Conservation (phyloP, 2,797 vertebrate genomes). For the Champsocephalus gunnari region DNA sequence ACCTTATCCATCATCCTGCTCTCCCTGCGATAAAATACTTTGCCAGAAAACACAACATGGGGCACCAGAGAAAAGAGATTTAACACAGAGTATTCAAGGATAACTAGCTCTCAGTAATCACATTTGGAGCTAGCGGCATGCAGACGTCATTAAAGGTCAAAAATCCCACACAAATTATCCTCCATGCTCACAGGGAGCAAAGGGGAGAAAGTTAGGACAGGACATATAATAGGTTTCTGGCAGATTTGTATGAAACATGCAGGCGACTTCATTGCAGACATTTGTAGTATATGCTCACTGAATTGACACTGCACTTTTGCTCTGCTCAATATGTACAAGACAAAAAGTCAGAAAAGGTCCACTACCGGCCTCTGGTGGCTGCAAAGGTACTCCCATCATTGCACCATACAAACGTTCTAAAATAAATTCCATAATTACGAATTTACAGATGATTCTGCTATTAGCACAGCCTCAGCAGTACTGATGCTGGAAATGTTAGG, state of each 20-base stretch:
- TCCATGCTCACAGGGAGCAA: not conserved
- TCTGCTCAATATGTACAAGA: too few species aligned
- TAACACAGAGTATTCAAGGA: conserved; percentile 55
- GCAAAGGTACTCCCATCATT: too few species aligned
- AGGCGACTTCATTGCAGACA: not conserved
- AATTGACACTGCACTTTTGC: conserved; percentile 8
- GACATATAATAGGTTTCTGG: not conserved
- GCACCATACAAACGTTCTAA: too few species aligned
- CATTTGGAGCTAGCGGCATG: conserved; percentile 2
- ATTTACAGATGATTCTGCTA: too few species aligned
- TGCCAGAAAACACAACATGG: conserved; percentile 47
- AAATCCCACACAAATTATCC: conserved; percentile 4
- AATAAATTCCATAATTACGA: too few species aligned
- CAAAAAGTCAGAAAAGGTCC: too few species aligned
- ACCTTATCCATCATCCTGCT: conserved; percentile 74
- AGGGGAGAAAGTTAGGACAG: not conserved
- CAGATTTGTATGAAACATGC: conserved; percentile 21
- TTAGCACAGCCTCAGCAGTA: too few species aligned
- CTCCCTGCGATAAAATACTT: conserved; percentile 57
- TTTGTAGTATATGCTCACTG: conserved; percentile 1
- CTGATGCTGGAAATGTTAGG: too few species aligned
- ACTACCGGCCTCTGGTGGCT: too few species aligned
- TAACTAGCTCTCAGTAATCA: conserved; percentile 40
- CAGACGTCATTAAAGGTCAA: conserved; percentile 31
- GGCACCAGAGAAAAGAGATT: conserved; percentile 51